Evolutionary conservation across 2,797 vertebrate species (phyloP), one percentile per base, ranked within the genome.

Genomic region (Danio jaintianensis): DNA sequence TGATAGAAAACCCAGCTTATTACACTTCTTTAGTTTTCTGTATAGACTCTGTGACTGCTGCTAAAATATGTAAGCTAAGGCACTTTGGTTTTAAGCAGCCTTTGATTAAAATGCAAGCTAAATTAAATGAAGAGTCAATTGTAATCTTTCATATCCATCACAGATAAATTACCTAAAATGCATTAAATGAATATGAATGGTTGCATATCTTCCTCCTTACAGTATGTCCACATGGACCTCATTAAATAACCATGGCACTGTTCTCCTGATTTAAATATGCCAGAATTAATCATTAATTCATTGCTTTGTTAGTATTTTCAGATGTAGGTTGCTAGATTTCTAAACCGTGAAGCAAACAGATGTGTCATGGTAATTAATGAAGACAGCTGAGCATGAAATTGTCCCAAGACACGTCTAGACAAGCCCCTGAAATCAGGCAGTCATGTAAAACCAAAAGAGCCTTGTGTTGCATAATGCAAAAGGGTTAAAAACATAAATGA

Each of bases 321-420:
- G 61, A 66, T 55, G 58, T 12, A 58, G 40, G 52, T 18, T 55
- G 38, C 13, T 55, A n/a, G 62, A 45, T 43, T 0, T 67, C 42
- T 29, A 68, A 29, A 42, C 48, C 6, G 43, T 29, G 45, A 78
- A 73, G 38, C 53, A 78, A 78, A 72, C 53, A 84, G 69, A 47
- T 61, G 63, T 64, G 22, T 70, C 77, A 70, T 71, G 73, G 56
- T 71, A 58, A 84, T 78, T 79, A 43, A 81, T 68, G 78, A 64
- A 78, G 58, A 84, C 45, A 80, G 61, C 53, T 38, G 62, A 62
- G 50, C 52, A 29, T 45, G 36, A 82, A 79, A 80, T 55, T 64
- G 68, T 43, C 61, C 64, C 62, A 61, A 67, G 73, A 75, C 75
- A 84, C 56, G 18, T 20, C 70, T 75, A 81, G 59, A 75, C 58